Conservation (phyloP, 2,797 vertebrate genomes). For the Erethizon dorsatum region DNA sequence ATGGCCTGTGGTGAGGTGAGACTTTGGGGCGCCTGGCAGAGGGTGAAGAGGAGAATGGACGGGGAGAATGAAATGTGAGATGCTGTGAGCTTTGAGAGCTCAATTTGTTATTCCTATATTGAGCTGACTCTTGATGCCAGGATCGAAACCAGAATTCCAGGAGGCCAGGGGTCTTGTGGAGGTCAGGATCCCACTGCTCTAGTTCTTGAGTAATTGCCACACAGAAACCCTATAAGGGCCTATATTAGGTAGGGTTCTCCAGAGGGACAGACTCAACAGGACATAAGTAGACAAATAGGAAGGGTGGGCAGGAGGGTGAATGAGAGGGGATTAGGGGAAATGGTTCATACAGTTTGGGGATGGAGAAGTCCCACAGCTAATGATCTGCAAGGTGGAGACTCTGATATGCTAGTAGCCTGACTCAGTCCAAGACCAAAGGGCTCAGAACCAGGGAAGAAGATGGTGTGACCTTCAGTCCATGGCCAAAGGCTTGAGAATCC, state of each 20-base stretch:
- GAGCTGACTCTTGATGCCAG: neutral
- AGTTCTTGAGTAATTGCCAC: neutral
- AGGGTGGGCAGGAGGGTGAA: too few species aligned
- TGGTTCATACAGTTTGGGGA: neutral
- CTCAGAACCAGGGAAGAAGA: neutral
- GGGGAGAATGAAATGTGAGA: neutral
- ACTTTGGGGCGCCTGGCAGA: neutral
- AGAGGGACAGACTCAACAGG: neutral
- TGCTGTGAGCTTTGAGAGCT: neutral
- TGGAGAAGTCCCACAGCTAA: neutral
- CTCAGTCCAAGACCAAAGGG: neutral
- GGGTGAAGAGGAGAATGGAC: too few species aligned
- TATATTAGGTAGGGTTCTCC: neutral
- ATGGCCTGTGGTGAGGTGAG: rapidly evolving
- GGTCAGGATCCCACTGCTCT: neutral
- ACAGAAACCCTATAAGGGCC: neutral
- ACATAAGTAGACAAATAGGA: neutral
- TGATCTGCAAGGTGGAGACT: neutral
- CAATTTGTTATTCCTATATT: neutral
- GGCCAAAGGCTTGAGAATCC: neutral
- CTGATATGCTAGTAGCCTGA: neutral
- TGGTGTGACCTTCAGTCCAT: neutral
- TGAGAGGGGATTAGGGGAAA: neutral
- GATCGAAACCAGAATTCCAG: neutral
- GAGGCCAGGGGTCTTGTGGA: neutral